phyloP scores from a whole-genome alignment of 2,888 invertebrate species.

The Caenorhabditis panamensis region DNA sequence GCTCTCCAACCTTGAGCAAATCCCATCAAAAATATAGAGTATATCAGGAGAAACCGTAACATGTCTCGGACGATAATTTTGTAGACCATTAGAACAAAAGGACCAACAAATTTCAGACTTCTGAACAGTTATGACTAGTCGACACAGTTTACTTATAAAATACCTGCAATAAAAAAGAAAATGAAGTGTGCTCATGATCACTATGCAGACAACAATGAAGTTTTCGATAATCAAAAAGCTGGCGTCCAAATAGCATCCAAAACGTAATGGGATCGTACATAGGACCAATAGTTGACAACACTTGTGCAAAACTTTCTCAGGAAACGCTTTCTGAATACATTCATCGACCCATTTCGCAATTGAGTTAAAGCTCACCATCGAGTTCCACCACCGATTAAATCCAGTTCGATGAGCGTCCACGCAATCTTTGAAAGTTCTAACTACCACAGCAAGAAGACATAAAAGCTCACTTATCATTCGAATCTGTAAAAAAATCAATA shows the following conservation, averaged over 20 bases:
- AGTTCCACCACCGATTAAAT: constrained; percentile 70
- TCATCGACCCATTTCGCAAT: background rate
- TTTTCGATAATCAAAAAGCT: constrained; percentile 71
- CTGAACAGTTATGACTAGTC: constrained; percentile 83
- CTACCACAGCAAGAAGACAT: constrained; percentile 65
- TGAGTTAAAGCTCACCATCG: too few relatives aligned
- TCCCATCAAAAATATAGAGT: constrained; percentile 95
- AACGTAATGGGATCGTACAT: constrained; percentile 89
- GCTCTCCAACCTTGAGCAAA: constrained; percentile 93
- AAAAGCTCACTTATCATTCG: constrained; percentile 70
- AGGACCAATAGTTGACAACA: constrained; percentile 92
- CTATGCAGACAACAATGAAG: constrained; percentile 68
- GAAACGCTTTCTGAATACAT: constrained; percentile 87
- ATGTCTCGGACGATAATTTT: constrained; percentile 97
- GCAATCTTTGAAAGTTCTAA: constrained; percentile 66
- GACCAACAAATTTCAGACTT: constrained; percentile 97
- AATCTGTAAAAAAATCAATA: constrained; percentile 64
- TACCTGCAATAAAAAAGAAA: constrained; percentile 75
- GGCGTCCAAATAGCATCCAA: constrained; percentile 81
- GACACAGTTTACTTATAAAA: too few relatives aligned
- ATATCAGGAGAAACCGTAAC: constrained; percentile 94
- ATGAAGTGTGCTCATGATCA: constrained; percentile 72
- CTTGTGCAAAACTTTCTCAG: constrained; percentile 93
- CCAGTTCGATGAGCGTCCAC: constrained; percentile 72
- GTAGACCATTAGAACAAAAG: constrained; percentile 99